A percentile compares a stretch with the other conserved stretches of the same genome.
Conservation (phyloP, 2,888 invertebrate genomes). For the Magallana nippona region DNA sequence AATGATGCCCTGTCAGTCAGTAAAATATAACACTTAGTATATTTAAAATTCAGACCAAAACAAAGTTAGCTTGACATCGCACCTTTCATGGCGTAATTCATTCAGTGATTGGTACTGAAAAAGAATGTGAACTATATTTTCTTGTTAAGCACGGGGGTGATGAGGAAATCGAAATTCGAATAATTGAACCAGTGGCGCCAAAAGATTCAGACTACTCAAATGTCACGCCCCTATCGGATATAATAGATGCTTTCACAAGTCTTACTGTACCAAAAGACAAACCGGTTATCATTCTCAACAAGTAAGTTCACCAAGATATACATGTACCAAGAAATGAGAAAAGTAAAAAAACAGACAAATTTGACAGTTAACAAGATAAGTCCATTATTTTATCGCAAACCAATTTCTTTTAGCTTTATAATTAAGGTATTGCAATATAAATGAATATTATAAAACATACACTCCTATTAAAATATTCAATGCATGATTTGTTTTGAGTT, state of each 20-base stretch:
- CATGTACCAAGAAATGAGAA: not conserved
- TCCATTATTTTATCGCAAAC: not conserved
- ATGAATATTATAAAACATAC: too few species aligned
- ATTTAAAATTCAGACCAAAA: too few species aligned
- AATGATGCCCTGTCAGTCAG: too few species aligned
- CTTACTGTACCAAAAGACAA: not conserved
- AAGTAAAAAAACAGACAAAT: too few species aligned
- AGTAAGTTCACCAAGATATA: not conserved
- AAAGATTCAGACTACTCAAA: not conserved
- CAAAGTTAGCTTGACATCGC: too few species aligned
- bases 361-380: not conserved
- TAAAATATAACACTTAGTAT: too few species aligned
- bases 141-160: not conserved
- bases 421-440: too few species aligned
- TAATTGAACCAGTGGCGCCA: not conserved
- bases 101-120: not conserved
- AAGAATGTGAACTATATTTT: not conserved
- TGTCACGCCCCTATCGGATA: not conserved
- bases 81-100: not conserved
- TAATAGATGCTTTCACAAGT: conserved; percentile 6
- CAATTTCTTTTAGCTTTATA: too few species aligned
- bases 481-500: not conserved
- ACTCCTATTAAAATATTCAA: too few species aligned
- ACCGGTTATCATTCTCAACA: not conserved
- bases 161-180: not conserved